Conservation (phyloP, 2,888 invertebrate species). For the Hymenopus coronatus region DNA sequence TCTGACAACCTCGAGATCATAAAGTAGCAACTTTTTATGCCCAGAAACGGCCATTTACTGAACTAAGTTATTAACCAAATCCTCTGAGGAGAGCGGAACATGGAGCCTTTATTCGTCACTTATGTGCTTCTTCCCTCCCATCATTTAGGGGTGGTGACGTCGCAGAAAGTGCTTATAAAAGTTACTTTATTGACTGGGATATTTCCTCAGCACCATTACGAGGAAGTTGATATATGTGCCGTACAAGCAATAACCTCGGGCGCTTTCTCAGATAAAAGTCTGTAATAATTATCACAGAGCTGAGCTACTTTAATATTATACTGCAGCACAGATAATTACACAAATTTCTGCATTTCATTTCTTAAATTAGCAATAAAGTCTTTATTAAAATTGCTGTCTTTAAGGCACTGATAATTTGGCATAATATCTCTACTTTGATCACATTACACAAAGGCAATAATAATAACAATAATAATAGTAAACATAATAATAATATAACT, state of each 20-base stretch:
- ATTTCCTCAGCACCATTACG: neutral
- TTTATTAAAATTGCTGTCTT: no score
- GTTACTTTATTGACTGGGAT: neutral
- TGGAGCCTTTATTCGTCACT: neutral
- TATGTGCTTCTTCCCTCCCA: neutral
- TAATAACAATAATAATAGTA: no score
- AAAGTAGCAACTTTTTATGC: neutral
- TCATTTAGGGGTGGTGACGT: neutral
- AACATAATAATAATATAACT: no score
- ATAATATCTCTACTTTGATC: no score
- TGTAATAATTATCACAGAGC: neutral
- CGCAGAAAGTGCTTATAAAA: neutral
- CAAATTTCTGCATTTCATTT: no score
- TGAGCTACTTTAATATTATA: neutral
- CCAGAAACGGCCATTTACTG: neutral
- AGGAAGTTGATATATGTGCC: neutral
- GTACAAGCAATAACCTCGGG: neutral
- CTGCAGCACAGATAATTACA: neutral
- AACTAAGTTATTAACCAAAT: neutral
- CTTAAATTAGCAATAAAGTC: no score
- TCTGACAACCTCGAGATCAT: neutral
- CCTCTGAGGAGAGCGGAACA: neutral
- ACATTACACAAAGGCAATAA: no score
- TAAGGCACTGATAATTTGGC: no score
- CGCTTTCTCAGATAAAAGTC: neutral